These are phyloP conservation scores for Phymorhynchus buccinoides DNA, from an alignment of 1,140 invertebrate genomes.

Conservation along the genomic window DNA sequence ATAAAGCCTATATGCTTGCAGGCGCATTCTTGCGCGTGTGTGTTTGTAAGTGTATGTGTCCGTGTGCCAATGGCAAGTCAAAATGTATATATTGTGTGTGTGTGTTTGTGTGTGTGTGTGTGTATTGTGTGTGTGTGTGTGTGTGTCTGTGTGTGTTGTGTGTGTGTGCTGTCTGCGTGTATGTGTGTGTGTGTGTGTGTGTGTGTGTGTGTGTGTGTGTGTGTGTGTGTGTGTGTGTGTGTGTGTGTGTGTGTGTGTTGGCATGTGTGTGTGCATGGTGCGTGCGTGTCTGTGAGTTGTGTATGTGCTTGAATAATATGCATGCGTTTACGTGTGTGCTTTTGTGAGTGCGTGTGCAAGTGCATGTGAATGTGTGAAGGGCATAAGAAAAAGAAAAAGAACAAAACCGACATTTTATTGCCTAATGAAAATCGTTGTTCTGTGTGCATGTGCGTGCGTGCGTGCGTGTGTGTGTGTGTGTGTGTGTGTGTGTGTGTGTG, in stretches of 20 bases:
- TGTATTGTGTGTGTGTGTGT: constrained; percentile 4
- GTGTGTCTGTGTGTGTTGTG: constrained; percentile 14
- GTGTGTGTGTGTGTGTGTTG: background rate
- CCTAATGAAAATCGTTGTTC: background rate
- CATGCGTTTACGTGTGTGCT: background rate
- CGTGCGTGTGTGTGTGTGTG: constrained; percentile 14
- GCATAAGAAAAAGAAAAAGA: too few relatives aligned
- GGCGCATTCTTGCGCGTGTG: constrained; percentile 11
- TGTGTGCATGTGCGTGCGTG: background rate
- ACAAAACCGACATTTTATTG: too few relatives aligned
- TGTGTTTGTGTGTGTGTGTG: constrained; percentile 5
- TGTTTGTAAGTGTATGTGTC: constrained; percentile 8
- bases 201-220: background rate
- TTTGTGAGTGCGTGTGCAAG: background rate
- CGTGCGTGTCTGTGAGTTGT: background rate
- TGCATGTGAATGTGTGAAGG: constrained; percentile 5
- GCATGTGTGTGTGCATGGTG: background rate
- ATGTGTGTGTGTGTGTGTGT: background rate
- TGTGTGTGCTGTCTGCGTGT: constrained; percentile 1
- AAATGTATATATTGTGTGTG: background rate
- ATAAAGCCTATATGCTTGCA: too few relatives aligned
- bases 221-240: constrained; percentile 14
- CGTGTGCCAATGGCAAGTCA: background rate
- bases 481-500: background rate
- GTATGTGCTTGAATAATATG: background rate